Conservation (phyloP, 2,797 vertebrate species). For the Rallus crepitans region DNA sequence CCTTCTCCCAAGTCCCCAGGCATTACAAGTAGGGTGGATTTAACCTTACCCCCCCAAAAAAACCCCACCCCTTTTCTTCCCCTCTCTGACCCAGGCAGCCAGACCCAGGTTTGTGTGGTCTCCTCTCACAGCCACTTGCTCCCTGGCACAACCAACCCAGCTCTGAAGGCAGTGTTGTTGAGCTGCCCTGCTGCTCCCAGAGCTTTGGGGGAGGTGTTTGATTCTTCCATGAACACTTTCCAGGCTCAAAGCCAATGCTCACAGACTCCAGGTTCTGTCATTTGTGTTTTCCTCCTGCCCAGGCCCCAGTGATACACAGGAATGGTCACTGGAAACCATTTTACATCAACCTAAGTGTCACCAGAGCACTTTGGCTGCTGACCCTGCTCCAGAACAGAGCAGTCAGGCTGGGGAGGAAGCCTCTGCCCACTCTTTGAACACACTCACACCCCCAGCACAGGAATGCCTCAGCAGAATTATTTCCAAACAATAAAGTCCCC, state of each 20-base stretch:
- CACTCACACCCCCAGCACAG: neutral
- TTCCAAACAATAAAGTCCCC: neutral
- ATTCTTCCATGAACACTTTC: neutral
- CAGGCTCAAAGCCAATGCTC: neutral
- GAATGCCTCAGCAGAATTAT: neutral
- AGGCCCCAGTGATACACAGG: neutral
- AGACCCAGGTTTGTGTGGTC: neutral
- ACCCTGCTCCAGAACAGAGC: neutral
- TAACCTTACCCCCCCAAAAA: accelerated
- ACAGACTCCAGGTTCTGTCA: neutral
- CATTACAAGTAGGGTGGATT: no score
- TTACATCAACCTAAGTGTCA: neutral
- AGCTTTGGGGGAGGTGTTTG: neutral
- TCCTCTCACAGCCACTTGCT: neutral
- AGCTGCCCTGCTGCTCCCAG: neutral
- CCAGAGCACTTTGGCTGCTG: neutral
- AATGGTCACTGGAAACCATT: neutral
- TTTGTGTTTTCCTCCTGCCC: accelerated
- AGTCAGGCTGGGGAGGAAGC: neutral
- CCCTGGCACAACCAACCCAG: neutral
- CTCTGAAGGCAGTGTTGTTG: neutral
- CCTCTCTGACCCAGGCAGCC: neutral
- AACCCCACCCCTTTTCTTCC: neutral
- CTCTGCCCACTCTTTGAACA: neutral
- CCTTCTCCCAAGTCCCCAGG: neutral